Evolutionary conservation across 2,797 vertebrate species (phyloP), one percentile per base, ranked within the genome.

Genomic region (Gymnoscopelus microlampas): DNA sequence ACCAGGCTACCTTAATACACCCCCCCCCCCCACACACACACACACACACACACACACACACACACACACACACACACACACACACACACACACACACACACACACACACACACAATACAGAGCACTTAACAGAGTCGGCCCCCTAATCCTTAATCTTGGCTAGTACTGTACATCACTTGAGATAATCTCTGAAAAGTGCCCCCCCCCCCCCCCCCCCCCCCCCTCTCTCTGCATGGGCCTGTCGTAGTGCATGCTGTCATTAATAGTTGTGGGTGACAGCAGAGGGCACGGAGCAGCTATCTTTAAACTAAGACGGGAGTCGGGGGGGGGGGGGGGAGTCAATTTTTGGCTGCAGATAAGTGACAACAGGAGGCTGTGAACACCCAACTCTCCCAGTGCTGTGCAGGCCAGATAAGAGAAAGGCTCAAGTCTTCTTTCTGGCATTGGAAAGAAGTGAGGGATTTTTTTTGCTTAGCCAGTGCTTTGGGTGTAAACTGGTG

Each of bases 341-440:
- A 83, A 80, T 80, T 88, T 91, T 87, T 83, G 71, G 83, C 71
- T 70, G 63, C 67, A 84, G 89, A 91, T 92, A 90, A 85, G 76
- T 65, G 74, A 74, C 66, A 76, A 56, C 61, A 56, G 62, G 70
- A 53, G 68, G 39, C 39, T 70, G 71, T 70, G 11, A 84, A 78
- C 83, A 85, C 79, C 74, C 78, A 77, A 63, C 57, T 12, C 72
- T 73, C 51, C 39, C 58, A 74, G 53, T 10, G 56, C 66, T 60
- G 51, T 60, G 35, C 49, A 58, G 68, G 54, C 80, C 48, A 55
- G 69, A 69, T 71, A 68, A 77, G 72, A 76, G 68, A 73, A 60
- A 59, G 32, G 23, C 56, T 57, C 3, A 60, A n/a, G 53, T 12
- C 49, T 74, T 8, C 53, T 68, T 56, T 7, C 7, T 53, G 60